Conservation (phyloP, 2,113 vertebrate species). For the Emydocephalus ijimae region DNA sequence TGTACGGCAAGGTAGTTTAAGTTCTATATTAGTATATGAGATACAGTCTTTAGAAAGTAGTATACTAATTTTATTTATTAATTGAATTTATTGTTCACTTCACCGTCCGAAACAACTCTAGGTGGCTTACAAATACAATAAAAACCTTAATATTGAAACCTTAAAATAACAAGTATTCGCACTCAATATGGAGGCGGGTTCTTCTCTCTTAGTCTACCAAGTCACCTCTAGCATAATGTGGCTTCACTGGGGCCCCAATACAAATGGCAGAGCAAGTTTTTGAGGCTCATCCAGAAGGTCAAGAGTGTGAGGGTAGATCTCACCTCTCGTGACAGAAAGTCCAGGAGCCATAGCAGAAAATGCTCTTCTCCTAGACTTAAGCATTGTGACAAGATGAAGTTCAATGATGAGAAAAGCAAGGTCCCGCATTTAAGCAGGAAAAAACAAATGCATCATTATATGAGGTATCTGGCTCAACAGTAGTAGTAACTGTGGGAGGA, state of each 20-base stretch:
- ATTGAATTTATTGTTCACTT: not conserved
- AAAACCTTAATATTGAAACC: not conserved
- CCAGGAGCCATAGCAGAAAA: not conserved
- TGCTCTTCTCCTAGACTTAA: not conserved
- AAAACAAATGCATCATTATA: not conserved
- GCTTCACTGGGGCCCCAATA: not conserved
- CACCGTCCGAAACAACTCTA: not conserved
- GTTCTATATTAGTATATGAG: not conserved
- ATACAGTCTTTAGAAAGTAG: not conserved
- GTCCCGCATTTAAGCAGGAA: not conserved
- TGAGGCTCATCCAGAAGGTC: not conserved
- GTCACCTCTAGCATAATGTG: not conserved
- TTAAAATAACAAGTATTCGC: not conserved
- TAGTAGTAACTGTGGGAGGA: not conserved
- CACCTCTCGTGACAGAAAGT: not conserved
- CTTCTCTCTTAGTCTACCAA: not conserved
- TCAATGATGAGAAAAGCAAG: not conserved
- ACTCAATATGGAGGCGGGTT: not conserved
- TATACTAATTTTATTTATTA: not conserved
- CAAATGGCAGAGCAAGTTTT: not conserved
- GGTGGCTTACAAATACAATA: not conserved
- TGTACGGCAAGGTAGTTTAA: not conserved
- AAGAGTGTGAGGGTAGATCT: not conserved
- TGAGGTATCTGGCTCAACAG: not conserved
- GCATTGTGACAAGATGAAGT: not conserved